Evolutionary conservation across 2,888 invertebrate genomes (phyloP).

Genomic region (Sepiola atlantica): DNA sequence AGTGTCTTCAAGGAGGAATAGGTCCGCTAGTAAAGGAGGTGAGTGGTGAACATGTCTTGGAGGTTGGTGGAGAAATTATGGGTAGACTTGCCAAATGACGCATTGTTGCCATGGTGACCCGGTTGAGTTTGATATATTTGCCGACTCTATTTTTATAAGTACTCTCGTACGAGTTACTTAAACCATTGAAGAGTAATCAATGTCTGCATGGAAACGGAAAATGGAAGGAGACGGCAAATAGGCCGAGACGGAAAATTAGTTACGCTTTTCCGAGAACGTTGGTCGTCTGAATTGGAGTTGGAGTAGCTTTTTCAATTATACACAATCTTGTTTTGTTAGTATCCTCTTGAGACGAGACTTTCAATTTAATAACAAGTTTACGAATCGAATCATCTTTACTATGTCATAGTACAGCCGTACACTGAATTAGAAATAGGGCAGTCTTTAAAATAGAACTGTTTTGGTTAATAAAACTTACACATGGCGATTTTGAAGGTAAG

Average conservation of each 20-base stretch:
- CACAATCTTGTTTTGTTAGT: not conserved
- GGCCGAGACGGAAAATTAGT: not conserved
- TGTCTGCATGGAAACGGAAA: not conserved
- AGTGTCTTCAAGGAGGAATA: not conserved
- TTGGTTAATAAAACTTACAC: too few species aligned
- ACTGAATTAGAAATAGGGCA: too few species aligned
- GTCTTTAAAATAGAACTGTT: too few species aligned
- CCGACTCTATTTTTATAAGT: not conserved
- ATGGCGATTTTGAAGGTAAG: too few species aligned
- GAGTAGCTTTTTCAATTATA: not conserved
- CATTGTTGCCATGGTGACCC: not conserved
- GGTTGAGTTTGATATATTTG: not conserved
- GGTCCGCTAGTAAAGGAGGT: not conserved
- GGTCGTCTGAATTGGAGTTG: not conserved
- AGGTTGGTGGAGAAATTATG: not conserved
- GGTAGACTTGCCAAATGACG: not conserved
- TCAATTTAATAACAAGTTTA: not conserved
- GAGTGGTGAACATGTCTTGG: not conserved
- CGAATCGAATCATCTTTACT: too few species aligned
- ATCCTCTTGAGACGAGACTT: not conserved
- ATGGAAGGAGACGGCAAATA: not conserved
- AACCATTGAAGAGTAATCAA: not conserved
- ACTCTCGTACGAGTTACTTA: not conserved
- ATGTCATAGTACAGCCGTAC: too few species aligned
- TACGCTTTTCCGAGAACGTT: not conserved